Conservation (phyloP, 2,888 invertebrate species). For the Minunthozetes semirufus region DNA sequence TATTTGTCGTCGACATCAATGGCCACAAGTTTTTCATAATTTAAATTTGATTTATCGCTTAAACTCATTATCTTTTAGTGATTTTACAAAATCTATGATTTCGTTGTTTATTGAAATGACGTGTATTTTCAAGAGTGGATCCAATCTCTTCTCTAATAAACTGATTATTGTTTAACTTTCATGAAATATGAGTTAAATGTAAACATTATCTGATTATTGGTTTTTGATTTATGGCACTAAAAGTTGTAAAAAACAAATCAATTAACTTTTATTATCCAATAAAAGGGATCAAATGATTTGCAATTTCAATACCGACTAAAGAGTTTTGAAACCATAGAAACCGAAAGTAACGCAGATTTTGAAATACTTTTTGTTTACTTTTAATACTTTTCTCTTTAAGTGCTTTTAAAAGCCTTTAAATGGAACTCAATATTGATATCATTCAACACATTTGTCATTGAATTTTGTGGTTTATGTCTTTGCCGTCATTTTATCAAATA, state of each 20-base stretch:
- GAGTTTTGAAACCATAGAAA: neutral
- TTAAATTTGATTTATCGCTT: neutral
- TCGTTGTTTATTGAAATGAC: neutral
- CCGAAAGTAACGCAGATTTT: neutral
- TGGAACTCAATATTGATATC: no score
- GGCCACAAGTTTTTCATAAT: neutral
- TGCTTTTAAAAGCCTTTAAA: neutral
- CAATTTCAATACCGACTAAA: neutral
- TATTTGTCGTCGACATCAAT: neutral
- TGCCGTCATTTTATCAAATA: no score
- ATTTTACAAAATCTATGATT: neutral
- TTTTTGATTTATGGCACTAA: no score
- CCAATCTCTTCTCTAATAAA: no score
- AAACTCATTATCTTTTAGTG: neutral
- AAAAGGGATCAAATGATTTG: neutral
- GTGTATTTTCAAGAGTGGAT: neutral
- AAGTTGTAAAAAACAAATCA: neutral
- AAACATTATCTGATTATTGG: no score
- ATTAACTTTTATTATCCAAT: neutral
- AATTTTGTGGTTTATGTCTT: neutral
- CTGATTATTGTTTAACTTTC: no score
- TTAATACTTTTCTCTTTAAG: neutral
- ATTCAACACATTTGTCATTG: neutral
- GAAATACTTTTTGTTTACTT: constrained; percentile 9
- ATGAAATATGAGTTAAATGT: no score